phyloP scores from a whole-genome alignment of 2,888 invertebrate genomes.

The Bibio marci region DNA sequence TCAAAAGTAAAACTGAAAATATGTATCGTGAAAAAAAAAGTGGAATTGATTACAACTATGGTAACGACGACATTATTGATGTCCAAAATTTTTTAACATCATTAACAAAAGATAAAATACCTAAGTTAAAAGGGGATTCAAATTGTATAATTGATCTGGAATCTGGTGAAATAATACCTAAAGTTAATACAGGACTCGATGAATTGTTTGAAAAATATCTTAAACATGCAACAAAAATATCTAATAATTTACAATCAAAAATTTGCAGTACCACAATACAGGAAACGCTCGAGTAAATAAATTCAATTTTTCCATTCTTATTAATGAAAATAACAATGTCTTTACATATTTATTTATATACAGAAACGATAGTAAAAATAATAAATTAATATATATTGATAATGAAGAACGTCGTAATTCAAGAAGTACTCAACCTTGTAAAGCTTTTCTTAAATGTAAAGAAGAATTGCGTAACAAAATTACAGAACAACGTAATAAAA shows the following conservation, averaged over 20 bases:
- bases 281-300: too few relatives aligned
- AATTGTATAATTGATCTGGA: conserved; percentile 44
- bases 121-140: conserved; percentile 35
- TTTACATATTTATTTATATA: too few relatives aligned
- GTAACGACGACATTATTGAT: too few relatives aligned
- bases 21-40: not conserved
- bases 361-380: too few relatives aligned
- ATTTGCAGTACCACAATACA: too few relatives aligned
- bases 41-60: not conserved
- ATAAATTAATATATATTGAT: too few relatives aligned
- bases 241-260: too few relatives aligned
- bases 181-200: conserved; percentile 40
- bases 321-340: too few relatives aligned
- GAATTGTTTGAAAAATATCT: conserved; percentile 53
- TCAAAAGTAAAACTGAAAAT: too few relatives aligned
- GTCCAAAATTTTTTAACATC: not conserved
- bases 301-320: too few relatives aligned
- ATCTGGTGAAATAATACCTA: conserved; percentile 26
- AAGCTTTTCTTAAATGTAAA: conserved; percentile 49
- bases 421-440: conserved; percentile 43
- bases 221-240: conserved; percentile 43
- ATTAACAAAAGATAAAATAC: conserved; percentile 14
- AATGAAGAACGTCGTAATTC: not conserved
- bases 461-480: conserved; percentile 55
- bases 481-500: conserved; percentile 46